Percentiles rank a stretch among this genome's conserved stretches.
These are phyloP conservation scores for Actinia tenebrosa DNA, from an alignment of 64 coral and sea anemone species.

Conservation along the genomic window DNA sequence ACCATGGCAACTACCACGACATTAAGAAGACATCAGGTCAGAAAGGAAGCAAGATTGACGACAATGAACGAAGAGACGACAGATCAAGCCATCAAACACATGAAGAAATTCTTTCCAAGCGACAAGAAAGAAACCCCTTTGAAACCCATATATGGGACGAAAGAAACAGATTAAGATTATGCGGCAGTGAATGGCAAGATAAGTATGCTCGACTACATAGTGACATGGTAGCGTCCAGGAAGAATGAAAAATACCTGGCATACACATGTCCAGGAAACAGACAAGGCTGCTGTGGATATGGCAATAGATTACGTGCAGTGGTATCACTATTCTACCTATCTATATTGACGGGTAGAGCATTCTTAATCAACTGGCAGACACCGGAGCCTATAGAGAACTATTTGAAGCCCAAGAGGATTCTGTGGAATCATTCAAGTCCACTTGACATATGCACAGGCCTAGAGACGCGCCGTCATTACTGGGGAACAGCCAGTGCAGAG, in stretches of 20 bases:
- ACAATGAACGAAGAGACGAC: neutral
- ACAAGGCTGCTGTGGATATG: conserved; percentile 61
- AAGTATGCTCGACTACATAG: conserved; percentile 37
- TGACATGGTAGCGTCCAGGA: conserved; percentile 14
- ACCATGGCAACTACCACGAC: too few species aligned
- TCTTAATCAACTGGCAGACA: conserved; percentile 54
- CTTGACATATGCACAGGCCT: conserved; percentile 41
- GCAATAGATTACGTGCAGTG: conserved; percentile 45
- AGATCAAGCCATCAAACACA: neutral
- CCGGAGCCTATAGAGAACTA: conserved; percentile 65
- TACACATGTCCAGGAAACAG: conserved; percentile 52
- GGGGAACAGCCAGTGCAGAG: conserved; percentile 50
- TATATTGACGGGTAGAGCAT: conserved; percentile 46
- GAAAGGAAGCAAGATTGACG: neutral
- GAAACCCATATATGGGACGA: neutral
- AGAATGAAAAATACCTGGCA: conserved; percentile 26
- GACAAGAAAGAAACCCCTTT: neutral
- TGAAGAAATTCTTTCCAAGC: neutral
- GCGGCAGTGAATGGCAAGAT: conserved; percentile 53
- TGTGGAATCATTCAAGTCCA: conserved; percentile 43
- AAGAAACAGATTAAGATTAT: neutral
- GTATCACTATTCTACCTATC: conserved; percentile 49
- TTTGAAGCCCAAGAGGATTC: conserved; percentile 29
- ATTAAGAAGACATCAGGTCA: neutral
- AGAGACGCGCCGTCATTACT: conserved; percentile 40